phyloP scores from a whole-genome alignment of 2,113 vertebrate species.

The Anser brachyrhynchus region DNA sequence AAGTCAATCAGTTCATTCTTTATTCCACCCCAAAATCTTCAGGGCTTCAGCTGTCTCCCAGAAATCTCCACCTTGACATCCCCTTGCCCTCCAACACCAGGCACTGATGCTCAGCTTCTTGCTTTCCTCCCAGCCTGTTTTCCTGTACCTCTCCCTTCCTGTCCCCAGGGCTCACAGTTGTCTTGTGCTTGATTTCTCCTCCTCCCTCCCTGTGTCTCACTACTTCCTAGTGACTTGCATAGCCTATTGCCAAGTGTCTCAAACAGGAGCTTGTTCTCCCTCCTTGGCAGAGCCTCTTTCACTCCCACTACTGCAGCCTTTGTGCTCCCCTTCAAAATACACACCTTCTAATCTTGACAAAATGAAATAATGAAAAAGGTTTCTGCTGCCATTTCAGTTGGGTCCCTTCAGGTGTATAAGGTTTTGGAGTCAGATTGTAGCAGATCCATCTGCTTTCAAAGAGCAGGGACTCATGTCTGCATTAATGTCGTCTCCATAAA shows the following conservation, averaged over 20 bases:
- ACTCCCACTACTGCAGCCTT: not conserved
- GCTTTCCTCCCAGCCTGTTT: not conserved
- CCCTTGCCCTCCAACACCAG: not conserved
- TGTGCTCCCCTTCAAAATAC: not conserved
- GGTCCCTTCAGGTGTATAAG: not conserved
- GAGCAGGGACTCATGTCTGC: not conserved
- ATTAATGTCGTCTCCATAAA: not conserved
- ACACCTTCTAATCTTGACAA: not conserved
- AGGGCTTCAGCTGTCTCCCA: not conserved
- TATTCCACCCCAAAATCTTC: not conserved
- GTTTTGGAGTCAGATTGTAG: not conserved
- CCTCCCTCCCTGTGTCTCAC: not conserved
- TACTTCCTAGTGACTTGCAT: not conserved
- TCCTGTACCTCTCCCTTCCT: not conserved
- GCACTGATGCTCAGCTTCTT: not conserved
- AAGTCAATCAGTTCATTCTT: not conserved
- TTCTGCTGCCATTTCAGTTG: not conserved
- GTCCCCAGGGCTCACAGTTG: not conserved
- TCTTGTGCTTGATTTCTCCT: not conserved
- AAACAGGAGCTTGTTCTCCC: not conserved
- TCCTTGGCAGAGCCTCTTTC: conserved; percentile 27
- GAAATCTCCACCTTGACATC: not conserved
- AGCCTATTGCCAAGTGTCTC: not conserved
- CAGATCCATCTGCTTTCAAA: not conserved
- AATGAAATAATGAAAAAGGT: not conserved